Percentiles rank a stretch among this genome's conserved stretches.
Evolutionary conservation across 92 coral and sea anemone species (phyloP).

Genomic region (Epizoanthus ramosus): DNA sequence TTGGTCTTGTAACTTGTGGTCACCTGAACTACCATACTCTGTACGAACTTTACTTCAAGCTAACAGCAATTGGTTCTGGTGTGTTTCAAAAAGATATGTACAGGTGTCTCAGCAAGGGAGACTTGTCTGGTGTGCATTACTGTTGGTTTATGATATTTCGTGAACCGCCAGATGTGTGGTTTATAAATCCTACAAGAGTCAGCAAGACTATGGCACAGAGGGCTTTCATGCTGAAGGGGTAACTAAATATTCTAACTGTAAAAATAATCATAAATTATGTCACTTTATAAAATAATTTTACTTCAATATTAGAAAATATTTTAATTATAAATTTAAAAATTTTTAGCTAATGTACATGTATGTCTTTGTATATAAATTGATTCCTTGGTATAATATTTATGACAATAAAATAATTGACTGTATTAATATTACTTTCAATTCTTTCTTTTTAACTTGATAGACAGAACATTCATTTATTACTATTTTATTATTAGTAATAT

Average conservation of each 20-base stretch:
- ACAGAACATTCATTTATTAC: too few relatives aligned
- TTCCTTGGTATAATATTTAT: background rate
- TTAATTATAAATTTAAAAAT: too few relatives aligned
- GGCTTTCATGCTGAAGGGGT: conserved; percentile 28
- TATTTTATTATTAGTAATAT: too few relatives aligned
- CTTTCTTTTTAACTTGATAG: background rate
- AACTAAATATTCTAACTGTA: too few relatives aligned
- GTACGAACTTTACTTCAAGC: conserved; percentile 24
- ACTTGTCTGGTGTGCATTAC: conserved; percentile 19
- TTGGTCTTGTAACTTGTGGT: conserved; percentile 40
- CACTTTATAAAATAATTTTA: background rate
- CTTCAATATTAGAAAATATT: too few relatives aligned
- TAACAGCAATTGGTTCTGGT: conserved; percentile 3
- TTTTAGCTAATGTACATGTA: too few relatives aligned
- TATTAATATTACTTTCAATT: too few relatives aligned
- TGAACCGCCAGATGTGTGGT: conserved; percentile 32
- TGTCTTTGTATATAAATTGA: too few relatives aligned
- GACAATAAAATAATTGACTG: background rate
- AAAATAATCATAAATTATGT: too few relatives aligned
- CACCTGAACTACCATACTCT: conserved; percentile 14
- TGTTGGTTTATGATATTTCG: conserved; percentile 39
- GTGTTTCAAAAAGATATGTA: conserved; percentile 19
- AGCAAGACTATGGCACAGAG: conserved; percentile 34
- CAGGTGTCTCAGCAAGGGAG: conserved; percentile 17
- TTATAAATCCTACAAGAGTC: conserved; percentile 32